Evolutionary conservation across 2,113 vertebrate species (phyloP).

Genomic region (Pithys albifrons): DNA sequence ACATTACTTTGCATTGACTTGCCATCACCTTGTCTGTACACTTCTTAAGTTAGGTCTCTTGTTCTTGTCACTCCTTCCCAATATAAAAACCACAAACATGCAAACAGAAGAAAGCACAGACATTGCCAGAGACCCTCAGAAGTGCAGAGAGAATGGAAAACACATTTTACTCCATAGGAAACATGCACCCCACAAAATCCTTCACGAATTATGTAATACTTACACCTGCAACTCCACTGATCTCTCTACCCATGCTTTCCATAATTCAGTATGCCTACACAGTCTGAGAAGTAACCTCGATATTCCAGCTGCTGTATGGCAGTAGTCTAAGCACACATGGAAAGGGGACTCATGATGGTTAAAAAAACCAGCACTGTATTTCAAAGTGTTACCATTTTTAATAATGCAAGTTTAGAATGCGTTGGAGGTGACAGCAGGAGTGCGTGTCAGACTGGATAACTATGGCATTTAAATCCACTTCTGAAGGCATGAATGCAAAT

Average conservation of each 20-base stretch:
- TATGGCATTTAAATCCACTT: not conserved
- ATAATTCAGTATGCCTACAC: not conserved
- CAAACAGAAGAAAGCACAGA: not conserved
- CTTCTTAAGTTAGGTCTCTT: not conserved
- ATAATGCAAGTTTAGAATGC: not conserved
- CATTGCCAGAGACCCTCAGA: not conserved
- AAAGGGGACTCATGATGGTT: not conserved
- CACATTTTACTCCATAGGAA: not conserved
- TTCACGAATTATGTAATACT: not conserved
- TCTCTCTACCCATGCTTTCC: not conserved
- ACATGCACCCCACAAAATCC: not conserved
- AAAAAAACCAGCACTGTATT: not conserved
- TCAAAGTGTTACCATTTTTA: not conserved
- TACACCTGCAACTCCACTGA: not conserved
- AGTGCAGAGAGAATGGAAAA: not conserved
- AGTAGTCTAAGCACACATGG: not conserved
- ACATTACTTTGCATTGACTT: not conserved
- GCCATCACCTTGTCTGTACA: not conserved
- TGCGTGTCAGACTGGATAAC: fast-evolving
- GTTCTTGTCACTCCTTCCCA: not conserved
- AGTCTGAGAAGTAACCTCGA: not conserved
- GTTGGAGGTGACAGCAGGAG: not conserved
- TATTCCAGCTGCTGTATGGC: not conserved
- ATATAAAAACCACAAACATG: not conserved
- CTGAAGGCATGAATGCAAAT: not conserved